Evolutionary conservation across 2,113 vertebrate genomes (phyloP).

Genomic region (Nicator chloris): DNA sequence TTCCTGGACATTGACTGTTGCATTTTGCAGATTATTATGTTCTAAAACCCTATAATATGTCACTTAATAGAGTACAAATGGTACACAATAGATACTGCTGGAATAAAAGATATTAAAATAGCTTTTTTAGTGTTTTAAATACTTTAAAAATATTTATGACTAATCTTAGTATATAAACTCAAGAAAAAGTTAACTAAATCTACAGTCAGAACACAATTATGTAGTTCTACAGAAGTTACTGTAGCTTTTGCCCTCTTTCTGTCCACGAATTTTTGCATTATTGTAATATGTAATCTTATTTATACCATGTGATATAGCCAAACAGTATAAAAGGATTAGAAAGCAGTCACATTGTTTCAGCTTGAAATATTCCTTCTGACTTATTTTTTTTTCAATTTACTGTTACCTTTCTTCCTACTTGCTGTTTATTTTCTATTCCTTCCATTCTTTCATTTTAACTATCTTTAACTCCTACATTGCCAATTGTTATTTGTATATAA

Average conservation of each 20-base stretch:
- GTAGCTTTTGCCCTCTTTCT: neutral
- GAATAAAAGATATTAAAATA: neutral
- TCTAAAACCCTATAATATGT: neutral
- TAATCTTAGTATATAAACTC: neutral
- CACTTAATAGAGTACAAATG: neutral
- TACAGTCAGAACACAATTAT: neutral
- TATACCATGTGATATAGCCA: neutral
- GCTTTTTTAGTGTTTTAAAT: neutral
- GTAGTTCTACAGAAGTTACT: neutral
- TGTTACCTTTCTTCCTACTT: neutral
- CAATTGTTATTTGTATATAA: neutral
- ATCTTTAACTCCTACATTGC: neutral
- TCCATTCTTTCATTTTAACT: neutral
- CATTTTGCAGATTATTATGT: neutral
- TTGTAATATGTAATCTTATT: neutral
- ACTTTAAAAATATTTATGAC: neutral
- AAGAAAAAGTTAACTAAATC: neutral
- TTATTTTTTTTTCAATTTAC: neutral
- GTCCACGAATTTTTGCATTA: neutral
- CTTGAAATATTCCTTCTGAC: neutral
- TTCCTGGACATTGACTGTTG: neutral
- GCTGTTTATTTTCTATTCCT: neutral
- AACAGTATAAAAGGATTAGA: neutral
- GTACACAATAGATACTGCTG: neutral
- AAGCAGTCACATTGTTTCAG: neutral